Percentiles rank a stretch among this genome's conserved stretches.
These are phyloP conservation scores for Radopholus similis DNA, from an alignment of 1,140 invertebrate genomes.

Conservation along the genomic window DNA sequence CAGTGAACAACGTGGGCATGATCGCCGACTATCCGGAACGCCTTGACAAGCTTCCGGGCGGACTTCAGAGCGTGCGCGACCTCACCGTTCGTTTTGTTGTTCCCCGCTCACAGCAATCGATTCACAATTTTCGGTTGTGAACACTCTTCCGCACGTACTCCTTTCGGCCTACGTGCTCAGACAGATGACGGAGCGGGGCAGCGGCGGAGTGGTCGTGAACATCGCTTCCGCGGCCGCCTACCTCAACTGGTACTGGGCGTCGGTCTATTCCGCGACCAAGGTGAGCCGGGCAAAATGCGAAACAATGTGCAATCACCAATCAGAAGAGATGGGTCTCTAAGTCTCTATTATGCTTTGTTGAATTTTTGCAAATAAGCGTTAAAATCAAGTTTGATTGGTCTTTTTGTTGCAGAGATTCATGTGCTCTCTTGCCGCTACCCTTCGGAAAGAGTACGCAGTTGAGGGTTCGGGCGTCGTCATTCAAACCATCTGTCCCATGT, in stretches of 20 bases:
- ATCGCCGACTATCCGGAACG: constrained; percentile 37
- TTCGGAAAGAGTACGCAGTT: constrained; percentile 30
- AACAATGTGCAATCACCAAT: not conserved
- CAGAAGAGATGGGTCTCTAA: no score
- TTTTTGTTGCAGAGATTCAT: constrained; percentile 37
- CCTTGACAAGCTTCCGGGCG: constrained; percentile 16
- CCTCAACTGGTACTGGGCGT: constrained; percentile 13
- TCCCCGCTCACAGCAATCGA: not conserved
- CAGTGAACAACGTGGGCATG: constrained; percentile 43
- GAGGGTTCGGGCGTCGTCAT: constrained; percentile 20
- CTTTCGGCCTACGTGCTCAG: constrained; percentile 25
- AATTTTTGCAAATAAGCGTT: not conserved
- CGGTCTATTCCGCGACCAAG: constrained; percentile 46
- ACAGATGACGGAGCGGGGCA: constrained; percentile 28
- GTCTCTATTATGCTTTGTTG: not conserved
- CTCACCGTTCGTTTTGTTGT: constrained; percentile 7
- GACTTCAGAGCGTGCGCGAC: constrained; percentile 21
- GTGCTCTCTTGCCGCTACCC: constrained; percentile 14
- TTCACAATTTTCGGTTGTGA: constrained; percentile 22
- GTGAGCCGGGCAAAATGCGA: constrained; percentile 2
- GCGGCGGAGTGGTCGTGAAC: constrained; percentile 32
- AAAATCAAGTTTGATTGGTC: not conserved
- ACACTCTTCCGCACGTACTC: constrained; percentile 42
- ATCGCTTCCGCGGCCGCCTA: constrained; percentile 33
- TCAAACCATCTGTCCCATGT: constrained; percentile 40